A percentile compares a stretch with the other conserved stretches of the same genome.
phyloP scores from a whole-genome alignment of 2,797 vertebrate species.

The Clarias pachynema region DNA sequence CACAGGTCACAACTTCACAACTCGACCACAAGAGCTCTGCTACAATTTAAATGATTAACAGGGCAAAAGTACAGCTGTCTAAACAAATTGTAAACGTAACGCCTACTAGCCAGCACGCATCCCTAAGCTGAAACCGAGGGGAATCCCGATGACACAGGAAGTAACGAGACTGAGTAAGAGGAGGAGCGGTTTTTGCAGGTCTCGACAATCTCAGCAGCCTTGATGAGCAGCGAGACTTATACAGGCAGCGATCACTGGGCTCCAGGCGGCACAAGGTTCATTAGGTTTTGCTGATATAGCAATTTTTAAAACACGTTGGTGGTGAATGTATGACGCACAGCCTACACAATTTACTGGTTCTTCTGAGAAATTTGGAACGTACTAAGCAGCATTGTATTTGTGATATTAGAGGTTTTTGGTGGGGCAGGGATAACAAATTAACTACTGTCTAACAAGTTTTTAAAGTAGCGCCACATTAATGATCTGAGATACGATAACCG shows the following conservation, averaged over 20 bases:
- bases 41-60: background rate
- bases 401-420: background rate
- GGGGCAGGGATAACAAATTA: background rate
- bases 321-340: background rate
- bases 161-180: constrained; percentile 49
- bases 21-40: background rate
- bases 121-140: constrained; percentile 61
- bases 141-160: constrained; percentile 71
- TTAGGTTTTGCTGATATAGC: background rate
- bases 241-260: background rate
- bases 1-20: constrained; percentile 5
- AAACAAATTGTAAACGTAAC: constrained; percentile 66
- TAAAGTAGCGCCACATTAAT: background rate
- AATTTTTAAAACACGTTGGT: background rate
- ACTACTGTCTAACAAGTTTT: background rate
- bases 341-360: background rate
- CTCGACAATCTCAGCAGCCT: constrained; percentile 31
- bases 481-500: background rate
- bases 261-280: background rate
- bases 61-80: constrained; percentile 63
- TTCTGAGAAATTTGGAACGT: background rate
- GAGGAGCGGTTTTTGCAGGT: constrained; percentile 29
- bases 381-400: background rate
- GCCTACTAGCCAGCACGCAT: constrained; percentile 61
- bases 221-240: constrained; percentile 47